phyloP scores from a whole-genome alignment of 2,797 vertebrate species.

The Melanotaenia maccullochi region DNA sequence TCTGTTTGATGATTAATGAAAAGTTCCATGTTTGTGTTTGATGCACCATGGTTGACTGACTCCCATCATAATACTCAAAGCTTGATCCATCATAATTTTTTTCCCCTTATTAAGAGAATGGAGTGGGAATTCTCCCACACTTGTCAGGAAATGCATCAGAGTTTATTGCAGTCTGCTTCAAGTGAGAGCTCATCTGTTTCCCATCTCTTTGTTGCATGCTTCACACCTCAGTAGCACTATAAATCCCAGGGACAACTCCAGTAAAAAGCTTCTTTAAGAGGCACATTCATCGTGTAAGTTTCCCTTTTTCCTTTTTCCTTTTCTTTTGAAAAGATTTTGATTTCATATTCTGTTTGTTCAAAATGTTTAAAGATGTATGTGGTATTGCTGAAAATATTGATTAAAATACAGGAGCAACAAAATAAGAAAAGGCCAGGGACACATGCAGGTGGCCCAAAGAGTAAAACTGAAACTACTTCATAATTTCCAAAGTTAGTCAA shows the following conservation, averaged over 20 bases:
- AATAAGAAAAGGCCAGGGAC: neutral
- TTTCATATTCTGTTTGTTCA: neutral
- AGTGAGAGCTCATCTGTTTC: slow-evolving; percentile 68
- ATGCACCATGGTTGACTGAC: slow-evolving; percentile 63
- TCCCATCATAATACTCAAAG: slow-evolving; percentile 61
- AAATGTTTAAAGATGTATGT: slow-evolving; percentile 8
- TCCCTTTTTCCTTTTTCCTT: slow-evolving; percentile 10
- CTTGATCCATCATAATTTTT: slow-evolving; percentile 58
- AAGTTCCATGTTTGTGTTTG: slow-evolving; percentile 49
- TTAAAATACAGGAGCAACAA: neutral
- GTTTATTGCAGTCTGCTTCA: slow-evolving; percentile 64
- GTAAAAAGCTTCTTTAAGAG: slow-evolving; percentile 33
- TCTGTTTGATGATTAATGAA: slow-evolving; percentile 33
- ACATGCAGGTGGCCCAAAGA: slow-evolving; percentile 19
- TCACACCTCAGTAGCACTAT: slow-evolving; percentile 53
- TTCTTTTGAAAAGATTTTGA: slow-evolving; percentile 15
- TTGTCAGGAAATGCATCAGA: slow-evolving; percentile 78
- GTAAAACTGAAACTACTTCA: slow-evolving; percentile 33
- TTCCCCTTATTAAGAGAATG: slow-evolving; percentile 76
- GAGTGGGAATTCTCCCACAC: slow-evolving; percentile 63
- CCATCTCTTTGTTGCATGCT: slow-evolving; percentile 55
- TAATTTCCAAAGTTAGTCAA: slow-evolving; percentile 56
- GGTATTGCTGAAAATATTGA: slow-evolving; percentile 11
- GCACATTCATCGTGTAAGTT: slow-evolving; percentile 1
- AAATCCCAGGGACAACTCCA: slow-evolving; percentile 45